A percentile compares a stretch with the other conserved stretches of the same genome.
Evolutionary conservation across 2,113 vertebrate genomes (phyloP).

Genomic region (Puffinus mauretanicus): DNA sequence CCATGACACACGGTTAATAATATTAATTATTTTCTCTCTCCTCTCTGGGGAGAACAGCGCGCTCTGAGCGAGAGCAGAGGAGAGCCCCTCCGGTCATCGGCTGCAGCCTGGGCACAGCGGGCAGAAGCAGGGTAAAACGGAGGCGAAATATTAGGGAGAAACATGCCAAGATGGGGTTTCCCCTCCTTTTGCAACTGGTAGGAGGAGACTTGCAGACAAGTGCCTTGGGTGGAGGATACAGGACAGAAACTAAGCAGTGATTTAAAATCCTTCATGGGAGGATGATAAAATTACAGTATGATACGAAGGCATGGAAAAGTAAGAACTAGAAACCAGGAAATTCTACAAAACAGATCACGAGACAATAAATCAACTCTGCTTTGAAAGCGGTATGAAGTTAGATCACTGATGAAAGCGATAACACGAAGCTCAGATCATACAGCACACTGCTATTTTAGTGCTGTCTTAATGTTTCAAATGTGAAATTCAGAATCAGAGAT

Average conservation of each 20-base stretch:
- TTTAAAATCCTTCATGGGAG: not conserved
- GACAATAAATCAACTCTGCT: not conserved
- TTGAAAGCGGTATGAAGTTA: not conserved
- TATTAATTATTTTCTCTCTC: constrained; percentile 19
- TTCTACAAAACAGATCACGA: not conserved
- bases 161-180: not conserved
- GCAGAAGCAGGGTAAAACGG: not conserved
- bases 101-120: not conserved
- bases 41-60: accelerated
- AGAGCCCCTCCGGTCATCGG: accelerated
- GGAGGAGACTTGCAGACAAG: not conserved
- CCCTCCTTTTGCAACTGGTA: not conserved
- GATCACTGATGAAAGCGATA: not conserved
- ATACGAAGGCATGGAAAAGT: not conserved
- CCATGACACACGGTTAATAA: not conserved
- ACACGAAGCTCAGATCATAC: not conserved
- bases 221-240: not conserved
- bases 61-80: not conserved
- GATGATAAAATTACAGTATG: not conserved
- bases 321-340: not conserved
- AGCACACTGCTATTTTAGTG: not conserved
- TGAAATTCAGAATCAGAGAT: not conserved
- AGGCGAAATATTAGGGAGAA: not conserved
- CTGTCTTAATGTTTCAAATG: not conserved
- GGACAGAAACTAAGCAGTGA: not conserved